Evolutionary conservation across 2,113 vertebrate species (phyloP).

Genomic region (Collichthys lucidus): DNA sequence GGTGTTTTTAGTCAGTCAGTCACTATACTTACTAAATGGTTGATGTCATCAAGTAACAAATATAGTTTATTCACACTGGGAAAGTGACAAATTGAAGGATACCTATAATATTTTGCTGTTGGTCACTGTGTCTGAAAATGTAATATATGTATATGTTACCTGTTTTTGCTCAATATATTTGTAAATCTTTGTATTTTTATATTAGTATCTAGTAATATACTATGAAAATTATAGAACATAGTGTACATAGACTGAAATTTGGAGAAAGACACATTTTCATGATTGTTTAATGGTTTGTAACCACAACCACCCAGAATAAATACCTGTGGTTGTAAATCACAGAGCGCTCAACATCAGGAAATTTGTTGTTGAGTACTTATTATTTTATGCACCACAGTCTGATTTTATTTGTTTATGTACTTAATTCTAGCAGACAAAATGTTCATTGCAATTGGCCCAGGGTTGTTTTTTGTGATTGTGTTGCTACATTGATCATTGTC

Average conservation of each 20-base stretch:
- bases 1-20: background rate
- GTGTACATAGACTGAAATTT: background rate
- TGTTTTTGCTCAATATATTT: background rate
- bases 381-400: conserved; percentile 17
- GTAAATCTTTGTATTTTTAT: background rate
- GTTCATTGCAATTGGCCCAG: conserved; percentile 62
- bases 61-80: background rate
- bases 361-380: background rate
- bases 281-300: background rate
- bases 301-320: background rate
- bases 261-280: background rate
- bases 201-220: background rate
- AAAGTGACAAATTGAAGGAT: background rate
- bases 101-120: no score
- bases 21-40: background rate
- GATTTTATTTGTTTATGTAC: conserved; percentile 45
- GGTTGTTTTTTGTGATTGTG: conserved; percentile 52
- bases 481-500: conserved; percentile 66
- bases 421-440: conserved; percentile 42
- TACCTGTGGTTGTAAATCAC: conserved; percentile 5
- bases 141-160: background rate
- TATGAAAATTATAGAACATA: background rate
- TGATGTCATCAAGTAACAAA: background rate
- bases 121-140: background rate
- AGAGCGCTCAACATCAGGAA: background rate